These are phyloP conservation scores for Melanerpes aurifrons DNA, from an alignment of 2,113 vertebrate species.

Conservation along the genomic window DNA sequence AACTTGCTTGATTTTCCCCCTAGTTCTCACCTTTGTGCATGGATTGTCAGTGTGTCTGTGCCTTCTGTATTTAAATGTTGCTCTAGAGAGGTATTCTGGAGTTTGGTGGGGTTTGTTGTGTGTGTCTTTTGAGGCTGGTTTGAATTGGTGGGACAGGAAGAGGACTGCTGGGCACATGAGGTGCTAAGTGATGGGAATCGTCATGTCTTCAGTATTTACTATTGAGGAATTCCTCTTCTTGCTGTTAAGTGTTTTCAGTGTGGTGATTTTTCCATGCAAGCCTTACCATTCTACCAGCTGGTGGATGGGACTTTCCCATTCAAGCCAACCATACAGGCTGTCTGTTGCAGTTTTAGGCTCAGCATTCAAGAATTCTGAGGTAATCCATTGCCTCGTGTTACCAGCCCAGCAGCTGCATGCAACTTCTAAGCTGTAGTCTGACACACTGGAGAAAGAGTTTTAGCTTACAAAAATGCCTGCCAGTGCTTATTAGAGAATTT, in stretches of 20 bases:
- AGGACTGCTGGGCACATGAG: not conserved
- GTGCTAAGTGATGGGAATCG: not conserved
- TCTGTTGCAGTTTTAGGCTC: not conserved
- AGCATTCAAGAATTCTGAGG: not conserved
- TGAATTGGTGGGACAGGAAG: not conserved
- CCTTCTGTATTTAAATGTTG: not conserved
- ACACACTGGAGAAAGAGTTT: not conserved
- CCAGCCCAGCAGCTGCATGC: not conserved
- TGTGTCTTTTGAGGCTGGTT: not conserved
- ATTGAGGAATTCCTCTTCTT: not conserved
- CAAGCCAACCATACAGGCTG: not conserved
- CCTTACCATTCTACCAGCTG: fast-evolving
- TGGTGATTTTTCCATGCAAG: not conserved
- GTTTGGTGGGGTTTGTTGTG: not conserved
- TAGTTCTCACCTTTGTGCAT: not conserved
- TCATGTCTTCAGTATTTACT: not conserved
- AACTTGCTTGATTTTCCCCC: not conserved
- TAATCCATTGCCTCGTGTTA: not conserved
- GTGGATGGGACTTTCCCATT: not conserved
- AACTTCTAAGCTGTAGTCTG: not conserved
- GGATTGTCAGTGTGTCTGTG: not conserved
- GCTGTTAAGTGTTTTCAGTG: not conserved
- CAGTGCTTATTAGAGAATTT: not conserved
- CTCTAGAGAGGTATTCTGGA: not conserved
- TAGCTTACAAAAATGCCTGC: not conserved